phyloP scores from a whole-genome alignment of 1,140 invertebrate genomes.

The Sitodiplosis mosellana region DNA sequence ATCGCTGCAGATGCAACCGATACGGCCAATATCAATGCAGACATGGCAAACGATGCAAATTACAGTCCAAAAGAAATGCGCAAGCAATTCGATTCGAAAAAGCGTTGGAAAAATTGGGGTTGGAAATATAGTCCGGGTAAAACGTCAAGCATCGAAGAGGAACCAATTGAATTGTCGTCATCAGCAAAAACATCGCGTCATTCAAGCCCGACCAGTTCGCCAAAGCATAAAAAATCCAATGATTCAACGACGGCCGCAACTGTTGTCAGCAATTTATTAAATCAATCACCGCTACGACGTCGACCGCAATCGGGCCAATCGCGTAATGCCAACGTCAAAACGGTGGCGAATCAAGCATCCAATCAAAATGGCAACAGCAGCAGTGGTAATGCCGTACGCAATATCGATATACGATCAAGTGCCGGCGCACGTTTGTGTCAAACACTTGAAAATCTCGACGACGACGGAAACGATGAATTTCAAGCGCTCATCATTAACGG shows the following conservation, averaged over 20 bases:
- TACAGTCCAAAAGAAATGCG: neutral
- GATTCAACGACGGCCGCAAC: neutral
- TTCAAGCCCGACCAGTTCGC: constrained; percentile 4
- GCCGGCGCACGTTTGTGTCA: constrained; percentile 5
- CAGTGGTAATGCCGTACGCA: neutral
- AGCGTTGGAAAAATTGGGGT: constrained; percentile 5
- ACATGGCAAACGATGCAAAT: neutral
- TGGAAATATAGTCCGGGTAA: constrained; percentile 7
- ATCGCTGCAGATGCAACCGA: neutral
- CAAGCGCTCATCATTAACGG: constrained; percentile 2
- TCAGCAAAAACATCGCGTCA: constrained; percentile 4
- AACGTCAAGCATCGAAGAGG: constrained; percentile 7
- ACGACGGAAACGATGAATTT: constrained; percentile 3
- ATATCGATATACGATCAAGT: constrained; percentile 5
- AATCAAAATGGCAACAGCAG: too few relatives aligned
- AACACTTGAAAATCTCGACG: neutral
- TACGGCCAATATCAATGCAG: neutral
- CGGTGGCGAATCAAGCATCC: too few relatives aligned
- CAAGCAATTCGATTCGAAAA: neutral
- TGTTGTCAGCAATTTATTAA: neutral
- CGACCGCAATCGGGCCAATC: neutral
- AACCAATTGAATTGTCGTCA: constrained; percentile 3
- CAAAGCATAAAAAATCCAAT: constrained; percentile 3
- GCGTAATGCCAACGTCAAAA: neutral
- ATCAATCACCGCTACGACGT: neutral